Conservation (phyloP, 2,113 vertebrate species). For the Grus americana region DNA sequence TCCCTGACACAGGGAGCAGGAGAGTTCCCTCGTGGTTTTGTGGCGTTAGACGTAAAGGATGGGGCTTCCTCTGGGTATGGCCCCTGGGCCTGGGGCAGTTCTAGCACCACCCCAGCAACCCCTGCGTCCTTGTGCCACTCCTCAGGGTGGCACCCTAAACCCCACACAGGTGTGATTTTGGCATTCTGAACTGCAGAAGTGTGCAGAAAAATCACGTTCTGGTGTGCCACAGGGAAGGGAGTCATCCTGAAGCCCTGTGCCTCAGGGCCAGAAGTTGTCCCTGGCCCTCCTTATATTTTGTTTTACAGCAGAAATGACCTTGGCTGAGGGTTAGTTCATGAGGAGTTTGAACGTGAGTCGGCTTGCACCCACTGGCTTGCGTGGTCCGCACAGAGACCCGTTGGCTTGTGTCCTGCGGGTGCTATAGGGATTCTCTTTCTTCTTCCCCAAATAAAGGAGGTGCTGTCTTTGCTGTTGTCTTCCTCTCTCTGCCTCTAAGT, state of each 20-base stretch:
- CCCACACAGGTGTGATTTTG: fast-evolving
- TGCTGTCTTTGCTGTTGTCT: background rate
- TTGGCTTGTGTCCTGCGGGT: background rate
- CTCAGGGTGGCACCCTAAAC: background rate
- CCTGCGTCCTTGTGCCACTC: background rate
- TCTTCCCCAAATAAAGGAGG: background rate
- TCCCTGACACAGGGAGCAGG: background rate
- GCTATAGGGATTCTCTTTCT: background rate
- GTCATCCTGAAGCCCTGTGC: background rate
- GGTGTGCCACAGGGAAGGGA: background rate
- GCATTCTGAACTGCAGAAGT: background rate
- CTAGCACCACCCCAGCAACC: background rate
- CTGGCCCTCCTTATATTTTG: background rate
- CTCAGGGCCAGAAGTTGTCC: background rate
- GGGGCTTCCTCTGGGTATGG: background rate
- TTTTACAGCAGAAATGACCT: fast-evolving
- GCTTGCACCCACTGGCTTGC: background rate
- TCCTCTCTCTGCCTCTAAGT: background rate
- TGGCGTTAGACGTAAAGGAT: background rate
- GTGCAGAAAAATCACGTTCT: fast-evolving
- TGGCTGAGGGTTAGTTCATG: background rate
- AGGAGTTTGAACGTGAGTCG: background rate
- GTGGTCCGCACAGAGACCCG: background rate
- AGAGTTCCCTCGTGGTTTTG: fast-evolving
- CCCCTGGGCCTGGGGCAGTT: background rate